phyloP scores from a whole-genome alignment of 2,113 vertebrate genomes.

The Phalacrocorax aristotelis region DNA sequence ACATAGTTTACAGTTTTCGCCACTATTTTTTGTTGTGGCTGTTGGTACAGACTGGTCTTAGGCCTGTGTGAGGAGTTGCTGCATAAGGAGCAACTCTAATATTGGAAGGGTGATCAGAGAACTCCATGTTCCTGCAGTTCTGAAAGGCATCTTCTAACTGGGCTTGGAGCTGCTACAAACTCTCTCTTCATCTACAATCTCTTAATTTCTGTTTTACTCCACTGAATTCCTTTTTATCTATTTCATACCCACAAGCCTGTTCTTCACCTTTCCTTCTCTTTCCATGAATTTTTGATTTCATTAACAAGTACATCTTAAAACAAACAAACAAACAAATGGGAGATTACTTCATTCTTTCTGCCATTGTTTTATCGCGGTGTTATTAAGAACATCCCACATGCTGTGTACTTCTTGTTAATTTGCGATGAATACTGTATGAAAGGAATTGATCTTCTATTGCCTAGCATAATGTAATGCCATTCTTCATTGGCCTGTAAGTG shows the following conservation, averaged over 20 bases:
- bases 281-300: not conserved
- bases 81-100: not conserved
- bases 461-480: not conserved
- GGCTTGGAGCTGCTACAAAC: not conserved
- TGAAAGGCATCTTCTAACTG: not conserved
- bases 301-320: not conserved
- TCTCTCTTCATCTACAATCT: not conserved
- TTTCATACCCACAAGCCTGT: not conserved
- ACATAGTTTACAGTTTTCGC: not conserved
- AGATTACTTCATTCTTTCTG: not conserved
- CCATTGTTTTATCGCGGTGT: not conserved
- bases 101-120: not conserved
- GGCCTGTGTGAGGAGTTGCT: not conserved
- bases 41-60: not conserved
- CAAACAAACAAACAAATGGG: not conserved
- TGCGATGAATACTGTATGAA: not conserved
- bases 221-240: not conserved
- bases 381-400: rapidly evolving
- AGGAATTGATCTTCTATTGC: not conserved
- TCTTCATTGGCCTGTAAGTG: not conserved
- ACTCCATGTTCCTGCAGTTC: not conserved
- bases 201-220: not conserved
- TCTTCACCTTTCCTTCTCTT: not conserved
- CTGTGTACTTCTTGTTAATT: not conserved
- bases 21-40: not conserved